phyloP scores from a whole-genome alignment of 92 coral and sea anemone species.

The Ricordea florida region DNA sequence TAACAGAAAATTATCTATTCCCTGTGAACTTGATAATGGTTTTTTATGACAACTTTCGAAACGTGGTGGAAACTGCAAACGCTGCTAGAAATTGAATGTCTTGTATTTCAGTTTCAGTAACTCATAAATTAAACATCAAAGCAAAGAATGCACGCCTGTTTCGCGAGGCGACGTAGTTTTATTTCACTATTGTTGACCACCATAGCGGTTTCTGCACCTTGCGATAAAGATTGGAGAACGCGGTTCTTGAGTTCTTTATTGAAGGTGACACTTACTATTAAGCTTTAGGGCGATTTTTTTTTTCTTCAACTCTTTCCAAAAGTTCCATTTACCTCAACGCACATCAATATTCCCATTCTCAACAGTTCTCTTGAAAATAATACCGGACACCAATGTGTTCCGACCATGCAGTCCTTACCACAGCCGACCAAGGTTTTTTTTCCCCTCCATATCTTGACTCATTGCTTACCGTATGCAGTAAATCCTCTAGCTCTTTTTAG shows the following conservation, averaged over 20 bases:
- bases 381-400: constrained; percentile 5
- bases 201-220: too few species aligned
- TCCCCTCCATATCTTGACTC: constrained; percentile 34
- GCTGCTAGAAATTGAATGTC: neutral
- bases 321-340: constrained; percentile 25
- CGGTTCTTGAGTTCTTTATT: neutral
- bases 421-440: neutral
- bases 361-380: constrained; percentile 19
- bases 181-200: neutral
- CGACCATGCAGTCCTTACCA: constrained; percentile 3
- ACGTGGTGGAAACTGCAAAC: neutral
- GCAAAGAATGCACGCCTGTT: constrained; percentile 40
- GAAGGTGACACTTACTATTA: neutral
- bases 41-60: constrained; percentile 10
- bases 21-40: too few species aligned
- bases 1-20: too few species aligned
- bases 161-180: constrained; percentile 12
- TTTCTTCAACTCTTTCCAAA: neutral
- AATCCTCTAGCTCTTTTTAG: constrained; percentile 32
- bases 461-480: constrained; percentile 19
- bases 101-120: constrained; percentile 12
- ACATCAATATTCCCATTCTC: constrained; percentile 37
- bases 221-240: neutral
- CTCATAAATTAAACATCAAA: constrained; percentile 37
- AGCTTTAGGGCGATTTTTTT: neutral